phyloP scores from a whole-genome alignment of 1,140 invertebrate genomes.

The Ericerus pela region DNA sequence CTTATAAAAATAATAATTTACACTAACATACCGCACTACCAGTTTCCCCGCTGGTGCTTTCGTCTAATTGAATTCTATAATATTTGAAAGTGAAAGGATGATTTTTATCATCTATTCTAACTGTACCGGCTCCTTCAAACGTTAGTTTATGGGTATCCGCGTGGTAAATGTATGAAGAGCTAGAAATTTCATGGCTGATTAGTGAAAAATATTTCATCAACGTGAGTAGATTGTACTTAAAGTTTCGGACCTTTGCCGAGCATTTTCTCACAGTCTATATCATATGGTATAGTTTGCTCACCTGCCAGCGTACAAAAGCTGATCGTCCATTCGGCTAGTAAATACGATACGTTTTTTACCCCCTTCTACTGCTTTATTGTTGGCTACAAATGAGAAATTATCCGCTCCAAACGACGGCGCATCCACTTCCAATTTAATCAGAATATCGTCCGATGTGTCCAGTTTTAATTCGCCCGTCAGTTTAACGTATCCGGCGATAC shows the following conservation, averaged over 20 bases:
- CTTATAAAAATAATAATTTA: too few relatives aligned
- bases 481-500: not conserved
- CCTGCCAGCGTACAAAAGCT: not conserved
- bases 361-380: not conserved
- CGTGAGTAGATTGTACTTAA: too few relatives aligned
- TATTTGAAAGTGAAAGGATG: conserved; percentile 1
- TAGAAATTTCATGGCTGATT: not conserved
- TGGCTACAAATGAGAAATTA: not conserved
- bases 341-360: not conserved
- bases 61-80: not conserved
- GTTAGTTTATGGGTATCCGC: not conserved
- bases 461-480: not conserved
- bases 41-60: not conserved
- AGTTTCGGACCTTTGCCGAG: too few relatives aligned
- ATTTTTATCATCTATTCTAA: not conserved
- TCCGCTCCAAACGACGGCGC: not conserved
- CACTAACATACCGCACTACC: not conserved
- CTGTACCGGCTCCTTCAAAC: not conserved
- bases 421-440: not conserved
- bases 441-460: not conserved
- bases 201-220: too few relatives aligned
- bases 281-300: too few relatives aligned
- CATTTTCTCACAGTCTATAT: too few relatives aligned
- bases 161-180: not conserved
- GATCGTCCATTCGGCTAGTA: not conserved